Percentiles rank a stretch among this genome's conserved stretches.
phyloP scores from a whole-genome alignment of 2,888 invertebrate species.

The Lordiphosa andalusiaca region DNA sequence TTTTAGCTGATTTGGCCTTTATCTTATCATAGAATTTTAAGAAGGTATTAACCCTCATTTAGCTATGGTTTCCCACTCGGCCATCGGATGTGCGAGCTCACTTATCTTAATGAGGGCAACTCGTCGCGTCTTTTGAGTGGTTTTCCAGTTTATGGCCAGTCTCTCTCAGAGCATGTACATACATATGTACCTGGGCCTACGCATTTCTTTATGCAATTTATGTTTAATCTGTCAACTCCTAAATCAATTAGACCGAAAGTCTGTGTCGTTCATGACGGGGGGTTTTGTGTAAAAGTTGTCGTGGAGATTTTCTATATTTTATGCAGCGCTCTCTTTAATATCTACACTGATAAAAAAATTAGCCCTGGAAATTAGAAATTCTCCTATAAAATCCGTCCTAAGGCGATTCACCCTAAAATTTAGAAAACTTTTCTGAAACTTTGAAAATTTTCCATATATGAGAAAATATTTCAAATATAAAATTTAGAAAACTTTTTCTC shows the following conservation, averaged over 20 bases:
- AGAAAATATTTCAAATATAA: too few relatives aligned
- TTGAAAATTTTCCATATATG: too few relatives aligned
- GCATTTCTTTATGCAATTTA: conserved; percentile 47
- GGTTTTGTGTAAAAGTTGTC: conserved; percentile 45
- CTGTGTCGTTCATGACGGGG: not conserved
- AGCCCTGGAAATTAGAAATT: too few relatives aligned
- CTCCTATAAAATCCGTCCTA: too few relatives aligned
- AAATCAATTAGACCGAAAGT: conserved; percentile 57
- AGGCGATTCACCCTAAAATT: too few relatives aligned
- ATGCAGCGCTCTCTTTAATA: conserved; percentile 3
- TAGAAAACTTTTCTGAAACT: too few relatives aligned
- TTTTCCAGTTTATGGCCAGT: conserved; percentile 1
- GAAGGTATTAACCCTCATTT: not conserved
- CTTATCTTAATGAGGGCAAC: not conserved
- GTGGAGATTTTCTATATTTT: conserved; percentile 30
- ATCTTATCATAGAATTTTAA: not conserved
- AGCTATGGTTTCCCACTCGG: not conserved
- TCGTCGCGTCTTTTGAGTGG: conserved; percentile 12
- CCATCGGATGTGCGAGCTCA: not conserved
- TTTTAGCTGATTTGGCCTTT: too few relatives aligned
- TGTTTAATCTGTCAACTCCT: conserved; percentile 41
- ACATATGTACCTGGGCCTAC: conserved; percentile 34
- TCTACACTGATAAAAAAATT: too few relatives aligned
- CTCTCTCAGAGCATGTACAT: conserved; percentile 3
- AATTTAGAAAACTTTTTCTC: too few relatives aligned